Conservation (phyloP, 2,113 vertebrate species). For the Heliornis fulica region DNA sequence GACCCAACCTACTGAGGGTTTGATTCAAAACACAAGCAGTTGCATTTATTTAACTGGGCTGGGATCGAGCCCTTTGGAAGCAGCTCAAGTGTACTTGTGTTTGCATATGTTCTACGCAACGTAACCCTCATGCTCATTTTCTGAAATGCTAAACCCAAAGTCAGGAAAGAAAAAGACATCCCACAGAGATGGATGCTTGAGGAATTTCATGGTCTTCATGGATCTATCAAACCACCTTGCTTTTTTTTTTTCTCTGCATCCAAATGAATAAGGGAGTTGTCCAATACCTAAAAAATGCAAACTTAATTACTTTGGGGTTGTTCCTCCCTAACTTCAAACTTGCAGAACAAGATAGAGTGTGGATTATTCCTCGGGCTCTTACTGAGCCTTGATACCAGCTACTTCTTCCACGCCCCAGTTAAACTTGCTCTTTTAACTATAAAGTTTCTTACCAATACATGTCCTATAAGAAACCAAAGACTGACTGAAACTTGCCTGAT, state of each 20-base stretch:
- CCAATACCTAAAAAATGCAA: neutral
- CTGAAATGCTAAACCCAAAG: neutral
- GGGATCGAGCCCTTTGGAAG: neutral
- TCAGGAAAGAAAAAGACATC: neutral
- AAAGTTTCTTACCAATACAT: neutral
- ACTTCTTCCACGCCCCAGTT: neutral
- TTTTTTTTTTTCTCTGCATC: neutral
- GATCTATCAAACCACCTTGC: neutral
- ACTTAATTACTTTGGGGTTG: neutral
- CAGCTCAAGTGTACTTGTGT: accelerated
- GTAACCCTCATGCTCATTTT: neutral
- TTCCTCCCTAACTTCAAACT: neutral
- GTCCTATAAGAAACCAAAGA: neutral
- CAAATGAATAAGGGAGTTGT: neutral
- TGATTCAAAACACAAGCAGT: neutral
- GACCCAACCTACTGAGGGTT: neutral
- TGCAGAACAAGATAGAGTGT: neutral
- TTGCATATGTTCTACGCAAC: neutral
- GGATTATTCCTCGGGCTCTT: neutral
- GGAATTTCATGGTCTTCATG: neutral
- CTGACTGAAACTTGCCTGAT: neutral
- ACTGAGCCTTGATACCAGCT: neutral
- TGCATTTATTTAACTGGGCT: neutral
- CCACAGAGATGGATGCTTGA: neutral
- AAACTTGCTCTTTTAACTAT: neutral